Percentiles rank a stretch among this genome's conserved stretches.
phyloP scores from a whole-genome alignment of 2,888 invertebrate genomes.

The Xanthorhoe spadicearia region DNA sequence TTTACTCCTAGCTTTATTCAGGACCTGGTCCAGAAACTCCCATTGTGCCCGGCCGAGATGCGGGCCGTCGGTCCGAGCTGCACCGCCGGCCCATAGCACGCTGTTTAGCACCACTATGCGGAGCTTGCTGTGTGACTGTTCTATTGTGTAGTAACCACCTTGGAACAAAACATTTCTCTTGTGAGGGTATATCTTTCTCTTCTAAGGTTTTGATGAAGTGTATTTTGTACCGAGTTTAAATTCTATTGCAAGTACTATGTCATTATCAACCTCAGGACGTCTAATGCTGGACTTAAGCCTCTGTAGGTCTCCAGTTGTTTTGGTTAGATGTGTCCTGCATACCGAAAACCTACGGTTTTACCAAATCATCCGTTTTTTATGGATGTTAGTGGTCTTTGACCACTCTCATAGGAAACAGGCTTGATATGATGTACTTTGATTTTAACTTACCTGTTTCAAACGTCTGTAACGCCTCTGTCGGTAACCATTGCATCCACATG shows the following conservation, averaged over 20 bases:
- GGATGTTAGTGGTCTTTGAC: too few species aligned
- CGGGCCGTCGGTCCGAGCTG: constrained; percentile 72
- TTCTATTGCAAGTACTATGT: too few species aligned
- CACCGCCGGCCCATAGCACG: constrained; percentile 89
- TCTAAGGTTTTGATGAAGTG: background rate
- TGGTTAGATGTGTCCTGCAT: too few species aligned
- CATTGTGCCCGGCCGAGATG: constrained; percentile 88
- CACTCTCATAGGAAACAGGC: background rate
- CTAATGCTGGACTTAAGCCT: too few species aligned
- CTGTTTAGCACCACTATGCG: constrained; percentile 95
- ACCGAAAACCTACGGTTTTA: too few species aligned
- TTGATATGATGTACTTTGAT: too few species aligned
- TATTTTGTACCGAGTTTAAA: too few species aligned
- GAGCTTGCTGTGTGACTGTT: constrained; percentile 91
- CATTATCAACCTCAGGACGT: too few species aligned
- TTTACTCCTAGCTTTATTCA: constrained; percentile 89
- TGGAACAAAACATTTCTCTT: constrained; percentile 9
- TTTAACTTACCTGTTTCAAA: constrained; percentile 89
- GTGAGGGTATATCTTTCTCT: background rate
- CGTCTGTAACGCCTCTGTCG: constrained; percentile 91
- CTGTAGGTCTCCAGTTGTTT: too few species aligned
- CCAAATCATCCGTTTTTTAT: too few species aligned
- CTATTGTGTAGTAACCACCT: constrained; percentile 97
- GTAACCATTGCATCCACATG: constrained; percentile 94
- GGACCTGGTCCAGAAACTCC: constrained; percentile 91